Evolutionary conservation across 2,888 invertebrate species (phyloP).

Genomic region (Protophormia terraenovae): DNA sequence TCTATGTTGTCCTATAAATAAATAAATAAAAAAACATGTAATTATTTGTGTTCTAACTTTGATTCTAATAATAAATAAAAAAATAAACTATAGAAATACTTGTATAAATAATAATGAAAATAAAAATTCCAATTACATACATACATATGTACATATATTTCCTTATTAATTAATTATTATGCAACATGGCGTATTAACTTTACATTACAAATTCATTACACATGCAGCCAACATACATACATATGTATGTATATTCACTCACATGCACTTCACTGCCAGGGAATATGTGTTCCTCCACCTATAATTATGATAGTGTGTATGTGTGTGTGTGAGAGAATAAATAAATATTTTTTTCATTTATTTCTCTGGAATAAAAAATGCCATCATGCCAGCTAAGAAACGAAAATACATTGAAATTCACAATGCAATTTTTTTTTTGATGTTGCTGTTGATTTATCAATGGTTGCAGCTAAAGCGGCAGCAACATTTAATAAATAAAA

Average conservation of each 20-base stretch:
- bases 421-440: slow-evolving; percentile 30
- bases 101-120: background rate
- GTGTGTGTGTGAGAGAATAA: background rate
- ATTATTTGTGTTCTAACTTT: background rate
- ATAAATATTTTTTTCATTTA: slow-evolving; percentile 8
- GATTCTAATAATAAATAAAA: background rate
- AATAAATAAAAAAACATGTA: background rate
- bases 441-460: slow-evolving; percentile 9
- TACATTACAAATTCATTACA: slow-evolving; percentile 48
- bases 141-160: slow-evolving; percentile 37
- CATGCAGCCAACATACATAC: background rate
- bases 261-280: too few relatives aligned
- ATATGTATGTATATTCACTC: too few relatives aligned
- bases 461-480: slow-evolving; percentile 4
- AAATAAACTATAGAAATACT: background rate
- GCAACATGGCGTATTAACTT: slow-evolving; percentile 39
- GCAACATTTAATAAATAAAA: slow-evolving; percentile 21
- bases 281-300: too few relatives aligned
- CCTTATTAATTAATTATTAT: slow-evolving; percentile 59
- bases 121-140: too few relatives aligned
- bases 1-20: background rate
- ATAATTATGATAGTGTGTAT: too few relatives aligned
- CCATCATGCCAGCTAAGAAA: background rate
- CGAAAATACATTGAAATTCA: slow-evolving; percentile 31
- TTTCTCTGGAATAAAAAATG: slow-evolving; percentile 8